Base-by-base conservation (phyloP, 2,888 invertebrate genomes). In the Frankliniella fusca region DNA sequence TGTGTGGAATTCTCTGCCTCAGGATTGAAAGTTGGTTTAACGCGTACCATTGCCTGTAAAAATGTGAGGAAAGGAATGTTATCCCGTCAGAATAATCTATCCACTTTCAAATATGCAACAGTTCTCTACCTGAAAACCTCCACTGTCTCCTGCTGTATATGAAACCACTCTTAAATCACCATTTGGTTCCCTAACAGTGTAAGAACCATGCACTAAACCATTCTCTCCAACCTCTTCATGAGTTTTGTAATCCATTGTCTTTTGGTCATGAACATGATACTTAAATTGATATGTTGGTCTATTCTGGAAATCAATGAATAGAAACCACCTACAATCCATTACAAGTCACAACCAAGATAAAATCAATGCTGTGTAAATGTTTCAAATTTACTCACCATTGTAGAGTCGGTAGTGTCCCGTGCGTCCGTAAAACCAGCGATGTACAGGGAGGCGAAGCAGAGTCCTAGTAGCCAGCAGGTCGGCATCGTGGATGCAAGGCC, bases 221-320 rank as follows among this genome's bases (percentile, higher is more conserved):
- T 85, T 86, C n/a, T 84, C 84, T 18, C 85, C 85, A 10, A 83
- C 83, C 83, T 86, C 86, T 81, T 85, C 85, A 48, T 85, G 86
- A n/a, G 84, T 84, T 82, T 86, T 86, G 82, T 84, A 84, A 61
- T 86, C 85, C 48, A 84, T 84, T n/a, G 83, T 84, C 11, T 83
- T 83, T 50, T 85, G 85, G 83, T 86, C 85, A 15, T 84, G 83
- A 0, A 86, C 85, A 61, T 83, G 84, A 82, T 86, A 86, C 27
- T 84, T 82, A 80, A 84, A 84, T 20, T 82, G 49, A 61, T 84
- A 84, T 23, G 82, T 82, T 15, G 83, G 80, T 18, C 81, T 82
- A 81, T 83, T 23, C 28, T 49, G 28, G 8, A 50, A 81, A 50
- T 20, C 20, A 50, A 81, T 0, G 27, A 38, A 38, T 38, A 38